These are phyloP conservation scores for Hesperia comma DNA, from an alignment of 2,888 invertebrate genomes.

Conservation along the genomic window DNA sequence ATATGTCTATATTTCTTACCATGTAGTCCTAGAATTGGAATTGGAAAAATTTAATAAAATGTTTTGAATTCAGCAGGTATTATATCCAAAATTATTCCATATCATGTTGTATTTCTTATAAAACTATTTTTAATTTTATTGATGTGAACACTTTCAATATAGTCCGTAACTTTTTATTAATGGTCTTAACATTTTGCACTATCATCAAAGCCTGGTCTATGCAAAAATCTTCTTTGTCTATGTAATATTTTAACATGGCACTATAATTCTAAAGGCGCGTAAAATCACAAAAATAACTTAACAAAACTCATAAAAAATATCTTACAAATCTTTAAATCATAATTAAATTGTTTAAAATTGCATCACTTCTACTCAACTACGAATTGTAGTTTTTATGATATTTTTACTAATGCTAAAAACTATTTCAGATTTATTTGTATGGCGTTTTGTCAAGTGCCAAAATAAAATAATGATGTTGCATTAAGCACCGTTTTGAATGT, in stretches of 20 bases:
- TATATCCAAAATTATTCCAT: no score
- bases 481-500: slow-evolving; percentile 28
- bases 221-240: no score
- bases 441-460: slow-evolving; percentile 22
- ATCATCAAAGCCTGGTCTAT: no score
- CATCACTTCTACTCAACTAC: slow-evolving; percentile 18
- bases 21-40: no score
- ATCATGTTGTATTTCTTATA: no score
- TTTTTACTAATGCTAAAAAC: slow-evolving; percentile 2
- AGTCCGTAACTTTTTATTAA: no score
- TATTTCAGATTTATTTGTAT: slow-evolving; percentile 20
- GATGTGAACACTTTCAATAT: no score
- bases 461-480: slow-evolving; percentile 17
- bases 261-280: not conserved
- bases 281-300: slow-evolving; percentile 76
- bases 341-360: slow-evolving; percentile 8
- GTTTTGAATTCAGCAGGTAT: no score
- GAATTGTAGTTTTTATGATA: slow-evolving; percentile 20
- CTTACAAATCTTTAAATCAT: slow-evolving; percentile 39
- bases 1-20: no score
- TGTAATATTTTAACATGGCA: not conserved
- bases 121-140: no score
- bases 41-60: no score
- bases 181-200: no score
- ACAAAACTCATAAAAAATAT: slow-evolving; percentile 60